Evolutionary conservation across 2,888 invertebrate genomes (phyloP).

Genomic region (Cheilosia impressa): DNA sequence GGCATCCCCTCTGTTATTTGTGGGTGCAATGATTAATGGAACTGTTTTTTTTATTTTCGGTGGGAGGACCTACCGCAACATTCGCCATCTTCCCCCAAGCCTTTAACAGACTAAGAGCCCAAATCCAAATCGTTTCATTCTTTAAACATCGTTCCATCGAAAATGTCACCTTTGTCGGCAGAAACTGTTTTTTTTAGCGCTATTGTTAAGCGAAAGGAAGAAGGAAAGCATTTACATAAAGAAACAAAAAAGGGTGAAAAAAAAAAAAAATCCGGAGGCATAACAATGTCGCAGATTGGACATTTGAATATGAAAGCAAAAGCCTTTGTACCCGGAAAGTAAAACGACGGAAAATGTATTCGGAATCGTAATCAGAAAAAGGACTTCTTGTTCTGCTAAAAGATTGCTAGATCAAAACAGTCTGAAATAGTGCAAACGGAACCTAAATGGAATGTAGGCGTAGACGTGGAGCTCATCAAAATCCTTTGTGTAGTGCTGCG

Average conservation of each 20-base stretch:
- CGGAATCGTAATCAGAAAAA: constrained; percentile 3
- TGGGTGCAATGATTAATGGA: neutral
- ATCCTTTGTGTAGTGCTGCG: too few species aligned
- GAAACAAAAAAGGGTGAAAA: neutral
- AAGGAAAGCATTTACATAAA: constrained; percentile 17
- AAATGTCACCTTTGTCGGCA: constrained; percentile 1
- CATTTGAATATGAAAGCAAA: constrained; percentile 51
- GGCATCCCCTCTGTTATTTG: too few species aligned
- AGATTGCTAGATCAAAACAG: neutral
- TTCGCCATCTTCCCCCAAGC: neutral
- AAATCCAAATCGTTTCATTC: neutral
- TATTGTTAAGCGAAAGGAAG: neutral
- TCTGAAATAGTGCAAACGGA: neutral
- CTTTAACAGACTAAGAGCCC: neutral
- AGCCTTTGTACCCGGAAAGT: constrained; percentile 4
- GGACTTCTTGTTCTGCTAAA: constrained; percentile 7
- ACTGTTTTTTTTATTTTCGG: neutral
- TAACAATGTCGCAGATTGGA: constrained; percentile 46
- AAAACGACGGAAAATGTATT: constrained; percentile 18
- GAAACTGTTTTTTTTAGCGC: neutral
- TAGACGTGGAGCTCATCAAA: neutral
- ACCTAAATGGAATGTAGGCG: neutral
- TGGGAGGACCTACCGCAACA: neutral
- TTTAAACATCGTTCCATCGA: neutral
- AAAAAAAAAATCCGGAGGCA: constrained; percentile 18